Evolutionary conservation across 2,113 vertebrate genomes (phyloP).

Genomic region (Halichoerus grypus): DNA sequence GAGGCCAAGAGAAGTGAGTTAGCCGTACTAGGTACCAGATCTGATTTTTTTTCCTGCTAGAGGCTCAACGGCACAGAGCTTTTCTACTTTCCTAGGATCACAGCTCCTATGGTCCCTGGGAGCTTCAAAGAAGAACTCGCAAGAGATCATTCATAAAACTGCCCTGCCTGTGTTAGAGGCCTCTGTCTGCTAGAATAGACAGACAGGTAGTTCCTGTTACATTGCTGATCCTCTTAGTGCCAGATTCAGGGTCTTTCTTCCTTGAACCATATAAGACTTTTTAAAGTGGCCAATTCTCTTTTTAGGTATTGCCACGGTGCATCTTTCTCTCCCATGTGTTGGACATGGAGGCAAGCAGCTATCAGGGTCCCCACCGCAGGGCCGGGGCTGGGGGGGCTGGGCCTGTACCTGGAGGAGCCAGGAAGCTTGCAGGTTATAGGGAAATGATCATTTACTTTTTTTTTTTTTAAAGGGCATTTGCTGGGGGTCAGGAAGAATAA

Average conservation of each 20-base stretch:
- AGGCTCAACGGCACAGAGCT: too few relatives aligned
- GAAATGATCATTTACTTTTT: neutral
- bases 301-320: neutral
- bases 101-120: neutral
- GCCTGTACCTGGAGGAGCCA: neutral
- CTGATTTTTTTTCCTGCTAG: neutral
- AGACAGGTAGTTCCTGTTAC: neutral
- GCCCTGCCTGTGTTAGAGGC: neutral
- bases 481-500: neutral
- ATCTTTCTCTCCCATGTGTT: accelerated
- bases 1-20: neutral
- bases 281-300: neutral
- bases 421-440: neutral
- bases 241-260: neutral
- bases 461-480: neutral
- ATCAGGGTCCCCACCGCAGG: neutral
- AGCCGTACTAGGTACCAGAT: neutral
- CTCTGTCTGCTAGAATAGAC: neutral
- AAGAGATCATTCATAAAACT: neutral
- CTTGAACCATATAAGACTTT: neutral
- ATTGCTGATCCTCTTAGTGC: neutral
- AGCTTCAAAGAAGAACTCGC: neutral
- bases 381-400: accelerated
- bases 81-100: neutral
- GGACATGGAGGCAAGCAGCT: neutral